Evolutionary conservation across 2,113 vertebrate genomes (phyloP), one percentile per base, ranked within the genome.

Genomic region (Takifugu flavidus): DNA sequence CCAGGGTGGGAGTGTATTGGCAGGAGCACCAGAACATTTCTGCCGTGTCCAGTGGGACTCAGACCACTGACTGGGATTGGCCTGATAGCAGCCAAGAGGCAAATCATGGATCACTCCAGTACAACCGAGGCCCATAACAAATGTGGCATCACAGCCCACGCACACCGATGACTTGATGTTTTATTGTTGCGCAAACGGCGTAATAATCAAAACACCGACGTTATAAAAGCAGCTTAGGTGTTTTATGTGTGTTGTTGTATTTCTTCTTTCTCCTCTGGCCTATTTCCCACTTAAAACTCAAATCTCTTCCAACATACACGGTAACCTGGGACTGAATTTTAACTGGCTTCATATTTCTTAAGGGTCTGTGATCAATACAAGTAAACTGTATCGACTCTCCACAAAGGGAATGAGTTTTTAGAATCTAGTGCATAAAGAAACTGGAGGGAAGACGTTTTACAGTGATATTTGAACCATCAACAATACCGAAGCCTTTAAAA

Each of bases 1-100:
- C 55, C 84, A 56, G 83, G 80, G 90, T 91, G 86, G 89, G 88
- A 87, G 87, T 85, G 82, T 80, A 74, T 83, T 91, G 88, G 88
- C 88, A 86, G 70, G 81, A 77, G 85, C 63, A 69, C 64, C 75
- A 86, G 87, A 87, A 86, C 88, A 89, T 80, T 87, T 85, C 82
- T 85, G 86, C 79, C 72, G 59, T 80, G 82, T 90, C 89, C 89
- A 89, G 87, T 86, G 86, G 80, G 87, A 87, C 72, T 76, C 75
- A 55, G 73, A 77, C 74, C 59, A 26, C 88, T 83, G 79, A 70
- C 88, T 83, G 83, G 79, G 89, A 85, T 78, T 65, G 65, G 74
- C 62, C 82, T 73, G 74, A 82, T 80, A 28, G 46, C 64, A 72
- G 85, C 89, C 88, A 91, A 87, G 59, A 86, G 75, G 81, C 71